Conservation (phyloP, 2,888 invertebrate genomes). For the Tetropium fuscum region DNA sequence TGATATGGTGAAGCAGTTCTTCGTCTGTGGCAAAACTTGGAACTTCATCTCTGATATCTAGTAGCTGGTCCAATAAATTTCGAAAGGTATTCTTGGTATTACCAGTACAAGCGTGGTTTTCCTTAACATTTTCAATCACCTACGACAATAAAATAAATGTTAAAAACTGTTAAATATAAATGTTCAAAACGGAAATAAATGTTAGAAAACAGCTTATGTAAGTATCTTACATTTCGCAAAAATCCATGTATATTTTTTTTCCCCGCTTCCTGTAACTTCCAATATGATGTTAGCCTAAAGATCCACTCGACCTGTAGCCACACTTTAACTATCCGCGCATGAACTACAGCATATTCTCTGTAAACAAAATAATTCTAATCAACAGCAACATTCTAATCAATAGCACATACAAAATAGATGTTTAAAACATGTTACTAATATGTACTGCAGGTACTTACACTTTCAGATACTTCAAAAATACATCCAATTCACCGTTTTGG, state of each 20-base stretch:
- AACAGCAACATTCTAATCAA: too few species aligned
- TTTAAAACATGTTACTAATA: neutral
- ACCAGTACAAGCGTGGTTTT: constrained; percentile 22
- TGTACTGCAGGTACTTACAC: neutral
- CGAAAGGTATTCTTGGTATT: constrained; percentile 24
- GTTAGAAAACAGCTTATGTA: too few species aligned
- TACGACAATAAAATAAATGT: constrained; percentile 10
- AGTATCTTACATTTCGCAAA: constrained; percentile 41
- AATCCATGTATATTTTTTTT: constrained; percentile 43
- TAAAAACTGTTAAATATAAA: too few species aligned
- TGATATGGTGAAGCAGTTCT: constrained; percentile 50
- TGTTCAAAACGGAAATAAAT: too few species aligned
- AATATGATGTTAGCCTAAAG: constrained; percentile 39
- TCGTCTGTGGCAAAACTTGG: constrained; percentile 46
- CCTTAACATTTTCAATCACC: constrained; percentile 28
- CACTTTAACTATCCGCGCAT: constrained; percentile 50
- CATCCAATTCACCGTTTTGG: constrained; percentile 43
- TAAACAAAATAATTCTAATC: too few species aligned
- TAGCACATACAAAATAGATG: neutral
- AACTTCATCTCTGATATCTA: constrained; percentile 42
- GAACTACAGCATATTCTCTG: constrained; percentile 47
- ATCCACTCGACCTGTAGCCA: constrained; percentile 49
- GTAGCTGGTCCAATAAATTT: constrained; percentile 48
- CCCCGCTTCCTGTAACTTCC: constrained; percentile 36
- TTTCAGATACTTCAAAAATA: too few species aligned